Conservation (phyloP, 2,113 vertebrate species). For the human region DNA sequence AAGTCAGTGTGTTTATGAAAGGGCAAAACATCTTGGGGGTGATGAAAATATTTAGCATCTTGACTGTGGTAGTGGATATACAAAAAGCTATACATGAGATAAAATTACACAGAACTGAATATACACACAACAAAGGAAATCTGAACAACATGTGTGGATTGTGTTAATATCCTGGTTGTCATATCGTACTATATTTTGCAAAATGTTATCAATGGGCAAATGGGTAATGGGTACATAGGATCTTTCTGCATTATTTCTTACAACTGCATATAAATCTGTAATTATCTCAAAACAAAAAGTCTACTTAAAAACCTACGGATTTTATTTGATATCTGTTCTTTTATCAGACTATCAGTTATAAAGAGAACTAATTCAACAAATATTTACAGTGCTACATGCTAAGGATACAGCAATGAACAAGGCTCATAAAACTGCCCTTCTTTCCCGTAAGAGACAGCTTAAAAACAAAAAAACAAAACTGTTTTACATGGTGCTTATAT, state of each 20-base stretch:
- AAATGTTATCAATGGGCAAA: not conserved
- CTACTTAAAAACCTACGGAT: conserved; percentile 21
- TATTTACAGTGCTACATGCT: not conserved
- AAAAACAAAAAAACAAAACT: too few relatives aligned
- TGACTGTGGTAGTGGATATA: not conserved
- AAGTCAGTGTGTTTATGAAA: not conserved
- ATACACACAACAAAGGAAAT: not conserved
- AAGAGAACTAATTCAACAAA: conserved; percentile 15
- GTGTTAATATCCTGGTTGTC: not conserved
- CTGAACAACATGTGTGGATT: not conserved
- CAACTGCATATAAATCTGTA: not conserved
- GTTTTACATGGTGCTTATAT: not conserved
- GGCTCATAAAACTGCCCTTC: not conserved
- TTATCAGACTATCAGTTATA: conserved; percentile 12
- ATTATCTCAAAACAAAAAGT: conserved; percentile 22
- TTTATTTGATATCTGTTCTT: conserved; percentile 20
- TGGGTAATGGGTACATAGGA: not conserved
- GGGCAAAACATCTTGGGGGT: not conserved
- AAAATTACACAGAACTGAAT: not conserved
- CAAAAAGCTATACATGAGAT: not conserved
- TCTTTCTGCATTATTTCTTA: not conserved
- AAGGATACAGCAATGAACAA: not conserved
- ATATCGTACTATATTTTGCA: not conserved
- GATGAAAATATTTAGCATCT: not conserved
- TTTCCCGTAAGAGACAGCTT: too few relatives aligned